Evolutionary conservation across 1,140 invertebrate species (phyloP), one percentile per base, ranked within the genome.

Genomic region (Drepana arcuata): DNA sequence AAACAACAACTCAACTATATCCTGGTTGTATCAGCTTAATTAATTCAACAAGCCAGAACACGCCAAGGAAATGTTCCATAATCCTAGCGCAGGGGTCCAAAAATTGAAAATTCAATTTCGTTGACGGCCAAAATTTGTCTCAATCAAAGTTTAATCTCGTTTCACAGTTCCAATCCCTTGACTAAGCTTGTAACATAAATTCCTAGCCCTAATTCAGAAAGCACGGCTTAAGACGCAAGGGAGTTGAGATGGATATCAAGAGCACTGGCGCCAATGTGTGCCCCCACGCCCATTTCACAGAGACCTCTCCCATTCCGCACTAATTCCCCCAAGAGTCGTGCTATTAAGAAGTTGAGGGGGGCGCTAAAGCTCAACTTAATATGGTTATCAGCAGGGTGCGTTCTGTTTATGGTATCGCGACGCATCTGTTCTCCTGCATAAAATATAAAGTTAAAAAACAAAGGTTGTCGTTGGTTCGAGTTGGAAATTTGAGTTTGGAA

Each of bases 231-330:
- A 61, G 55, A 58, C 68, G 59, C 65, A 49, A 60, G 73, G 71
- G 73, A 78, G 66, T 58, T 63, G 65, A 78, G 71, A 78, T 78
- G 70, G 63, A 78, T 78, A 78, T 73, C 69, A 58, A 67, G 59
- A 58, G 44, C 41, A 34, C 47, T 57, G 64, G 68, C 66, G 64
- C 62, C 61, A 57, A 52, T 62, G 54, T 58, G 51, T 57, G 39
- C 52, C 56, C 62, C 58, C 51, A 48, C 53, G 30, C 11, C 66
- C 70, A 66, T 53, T 57, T 24, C 44, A 51, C 16, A 23, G 24
- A 52, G 70, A 63, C 40, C 70, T 45, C 53, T 55, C 44, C 47
- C 47, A 53, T 62, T 59, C 49, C 55, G 53, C 48, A 51, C 41
- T 42, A 48, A 57, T 41, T 47, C 53, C 47, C 47, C 39, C 23